phyloP scores from a whole-genome alignment of 64 coral and sea anemone species.

The Actinia tenebrosa region DNA sequence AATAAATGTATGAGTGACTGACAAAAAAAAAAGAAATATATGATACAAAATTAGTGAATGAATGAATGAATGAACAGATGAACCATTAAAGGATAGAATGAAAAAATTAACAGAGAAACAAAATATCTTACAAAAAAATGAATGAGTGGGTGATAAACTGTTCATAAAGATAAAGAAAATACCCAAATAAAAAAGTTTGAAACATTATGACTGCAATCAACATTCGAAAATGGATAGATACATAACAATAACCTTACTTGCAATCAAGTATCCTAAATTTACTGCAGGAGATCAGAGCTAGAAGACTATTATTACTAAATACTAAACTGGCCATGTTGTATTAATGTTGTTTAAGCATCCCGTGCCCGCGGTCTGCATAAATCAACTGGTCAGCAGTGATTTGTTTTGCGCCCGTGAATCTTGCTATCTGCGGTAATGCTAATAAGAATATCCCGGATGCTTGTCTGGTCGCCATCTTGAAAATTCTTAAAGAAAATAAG shows the following conservation, averaged over 20 bases:
- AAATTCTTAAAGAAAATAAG: neutral
- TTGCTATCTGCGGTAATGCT: neutral
- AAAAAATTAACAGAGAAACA: neutral
- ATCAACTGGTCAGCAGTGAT: constrained; percentile 17
- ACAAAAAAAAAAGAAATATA: neutral
- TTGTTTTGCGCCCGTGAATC: neutral
- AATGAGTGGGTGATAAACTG: no score
- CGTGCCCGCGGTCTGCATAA: neutral
- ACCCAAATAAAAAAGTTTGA: no score
- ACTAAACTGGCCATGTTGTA: constrained; percentile 51
- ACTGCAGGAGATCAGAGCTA: constrained; percentile 44
- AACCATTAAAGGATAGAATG: no score
- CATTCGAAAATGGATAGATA: neutral
- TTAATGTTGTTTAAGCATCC: neutral
- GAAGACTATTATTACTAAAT: constrained; percentile 46
- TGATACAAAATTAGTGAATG: neutral
- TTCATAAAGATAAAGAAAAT: no score
- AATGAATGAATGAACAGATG: neutral
- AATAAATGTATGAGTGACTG: neutral
- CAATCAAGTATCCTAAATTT: constrained; percentile 58
- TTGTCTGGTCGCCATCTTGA: constrained; percentile 39
- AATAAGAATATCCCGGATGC: constrained; percentile 27
- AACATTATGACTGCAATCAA: neutral
- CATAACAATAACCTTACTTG: constrained; percentile 32
- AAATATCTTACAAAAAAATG: no score